phyloP scores from a whole-genome alignment of 2,888 invertebrate genomes.

The Sphaerophoria rueppellii region DNA sequence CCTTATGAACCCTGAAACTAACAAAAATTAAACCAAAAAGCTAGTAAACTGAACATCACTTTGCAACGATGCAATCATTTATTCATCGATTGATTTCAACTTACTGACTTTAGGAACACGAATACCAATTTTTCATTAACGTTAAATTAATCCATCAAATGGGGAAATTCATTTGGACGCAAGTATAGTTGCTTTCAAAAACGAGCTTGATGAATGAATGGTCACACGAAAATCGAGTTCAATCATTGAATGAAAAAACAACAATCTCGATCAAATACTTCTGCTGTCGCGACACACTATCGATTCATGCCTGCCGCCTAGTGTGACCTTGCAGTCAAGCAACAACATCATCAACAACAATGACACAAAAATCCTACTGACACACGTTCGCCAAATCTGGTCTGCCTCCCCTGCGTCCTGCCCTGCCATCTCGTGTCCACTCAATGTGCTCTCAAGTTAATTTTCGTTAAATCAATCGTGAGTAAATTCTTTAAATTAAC shows the following conservation, averaged over 20 bases:
- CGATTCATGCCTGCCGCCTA: background rate
- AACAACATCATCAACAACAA: conserved; percentile 9
- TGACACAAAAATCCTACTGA: background rate
- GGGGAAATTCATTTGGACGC: background rate
- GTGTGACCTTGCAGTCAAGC: conserved; percentile 16
- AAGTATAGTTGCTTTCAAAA: background rate
- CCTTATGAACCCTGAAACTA: background rate
- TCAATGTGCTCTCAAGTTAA: conserved; percentile 6
- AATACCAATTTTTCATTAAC: conserved; percentile 55
- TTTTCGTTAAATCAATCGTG: conserved; percentile 36
- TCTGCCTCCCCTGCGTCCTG: too few species aligned
- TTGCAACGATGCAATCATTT: conserved; percentile 9
- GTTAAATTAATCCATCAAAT: conserved; percentile 62
- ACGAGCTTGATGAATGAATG: conserved; percentile 3
- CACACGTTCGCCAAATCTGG: background rate
- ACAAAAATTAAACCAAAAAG: background rate
- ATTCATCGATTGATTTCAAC: conserved; percentile 10
- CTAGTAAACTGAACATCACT: conserved; percentile 14
- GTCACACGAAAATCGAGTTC: background rate
- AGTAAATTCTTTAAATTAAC: conserved; percentile 59
- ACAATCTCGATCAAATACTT: background rate
- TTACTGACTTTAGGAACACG: conserved; percentile 9
- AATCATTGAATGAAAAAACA: background rate
- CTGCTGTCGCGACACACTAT: background rate
- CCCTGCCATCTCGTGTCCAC: background rate